Base-by-base conservation (phyloP, 2,797 vertebrate genomes). In the Pogonophryne albipinna region DNA sequence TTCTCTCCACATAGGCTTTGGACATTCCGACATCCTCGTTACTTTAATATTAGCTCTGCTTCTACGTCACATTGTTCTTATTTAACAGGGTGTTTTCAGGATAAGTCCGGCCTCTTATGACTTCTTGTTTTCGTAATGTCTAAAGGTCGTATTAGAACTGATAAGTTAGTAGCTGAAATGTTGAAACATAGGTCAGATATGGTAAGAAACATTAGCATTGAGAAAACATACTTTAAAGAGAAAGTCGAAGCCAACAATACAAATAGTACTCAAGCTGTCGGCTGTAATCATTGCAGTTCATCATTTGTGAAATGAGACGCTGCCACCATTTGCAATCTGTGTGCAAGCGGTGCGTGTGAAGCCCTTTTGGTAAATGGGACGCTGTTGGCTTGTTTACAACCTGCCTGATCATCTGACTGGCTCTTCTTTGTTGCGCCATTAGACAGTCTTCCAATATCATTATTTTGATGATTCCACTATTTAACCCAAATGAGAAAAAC, bases 41-140 rank as follows among this genome's bases (percentile, higher is more conserved):
- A 17, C 66, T 74, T 73, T 81, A 82, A 84, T 83, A 71, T 83
- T 83, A 80, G 66, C 59, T 71, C 27, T n/a, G 15, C 60, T 68
- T 55, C 53, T 75, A 70, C 62, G 71, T 87, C 83, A 86, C 78
- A 31, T 49, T 66, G 74, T 71, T 66, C 70, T 66, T 83, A 58
- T 79, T 78, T 71, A 72, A 73, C 55, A 4, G 4, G 5, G 44
- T 52, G 62, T 73, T 68, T 77, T 44, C 41, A 44, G 62, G 46
- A 71, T 38, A 70, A 57, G 7, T 46, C 27, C 7, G 31, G n/a
- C 66, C 41, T 66, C 9, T 58, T 50, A 41, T 47, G 56, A 38
- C 23, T 13, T 16, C 13, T 3, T 47, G 8, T 47, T 62, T 69
- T 52, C 11, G 4, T 52, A 5, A 31, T 53, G 57, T 65, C n/a